phyloP scores from a whole-genome alignment of 2,888 invertebrate genomes.

The Odontomyia ornata region DNA sequence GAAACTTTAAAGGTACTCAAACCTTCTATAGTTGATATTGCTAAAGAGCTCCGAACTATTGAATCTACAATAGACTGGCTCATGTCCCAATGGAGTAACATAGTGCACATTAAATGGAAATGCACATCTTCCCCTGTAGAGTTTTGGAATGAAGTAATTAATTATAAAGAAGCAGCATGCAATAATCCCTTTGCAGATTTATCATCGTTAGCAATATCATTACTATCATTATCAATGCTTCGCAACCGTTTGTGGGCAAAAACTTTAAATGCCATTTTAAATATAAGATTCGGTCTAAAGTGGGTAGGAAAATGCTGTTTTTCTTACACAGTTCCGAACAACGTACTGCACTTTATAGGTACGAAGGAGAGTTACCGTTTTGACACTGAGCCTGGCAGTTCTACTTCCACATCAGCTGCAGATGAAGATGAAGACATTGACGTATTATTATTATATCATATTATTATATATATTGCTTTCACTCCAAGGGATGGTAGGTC shows the following conservation, averaged over 20 bases:
- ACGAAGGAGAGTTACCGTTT: conserved; percentile 5
- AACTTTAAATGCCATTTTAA: conserved; percentile 5
- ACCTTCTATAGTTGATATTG: conserved; percentile 10
- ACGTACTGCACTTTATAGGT: neutral
- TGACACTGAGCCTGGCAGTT: conserved; percentile 8
- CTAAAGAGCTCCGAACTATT: conserved; percentile 2
- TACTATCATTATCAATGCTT: neutral
- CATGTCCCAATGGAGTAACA: conserved; percentile 6
- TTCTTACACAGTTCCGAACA: neutral
- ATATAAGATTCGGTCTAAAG: conserved; percentile 1
- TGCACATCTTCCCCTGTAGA: conserved; percentile 9
- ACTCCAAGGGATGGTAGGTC: too few species aligned
- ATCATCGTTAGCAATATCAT: conserved; percentile 5
- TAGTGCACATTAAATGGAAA: conserved; percentile 10
- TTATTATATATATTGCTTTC: too few species aligned
- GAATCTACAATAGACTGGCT: neutral
- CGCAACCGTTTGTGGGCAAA: neutral
- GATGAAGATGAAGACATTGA: neutral
- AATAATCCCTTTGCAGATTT: conserved; percentile 10
- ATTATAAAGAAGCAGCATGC: neutral
- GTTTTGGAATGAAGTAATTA: conserved; percentile 10
- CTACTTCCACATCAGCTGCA: conserved; percentile 10
- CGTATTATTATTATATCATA: too few species aligned
- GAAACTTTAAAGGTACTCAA: conserved; percentile 9
- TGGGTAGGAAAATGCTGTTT: conserved; percentile 6